A percentile compares a stretch with the other conserved stretches of the same genome.
phyloP scores from a whole-genome alignment of 2,113 vertebrate species.

The Phainopepla nitens region DNA sequence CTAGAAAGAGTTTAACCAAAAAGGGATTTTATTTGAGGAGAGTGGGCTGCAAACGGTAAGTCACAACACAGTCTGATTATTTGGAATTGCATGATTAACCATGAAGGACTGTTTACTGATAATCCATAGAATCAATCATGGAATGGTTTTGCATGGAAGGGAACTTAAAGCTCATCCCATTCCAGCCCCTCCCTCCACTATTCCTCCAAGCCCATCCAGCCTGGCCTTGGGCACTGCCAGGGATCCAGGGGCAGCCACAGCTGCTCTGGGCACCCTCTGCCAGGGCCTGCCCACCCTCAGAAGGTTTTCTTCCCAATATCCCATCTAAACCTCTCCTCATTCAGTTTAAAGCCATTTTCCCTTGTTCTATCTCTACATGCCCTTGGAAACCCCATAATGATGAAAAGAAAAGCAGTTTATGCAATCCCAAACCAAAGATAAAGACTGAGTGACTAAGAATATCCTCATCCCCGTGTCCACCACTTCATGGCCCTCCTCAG shows the following conservation, averaged over 20 bases:
- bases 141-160: background rate
- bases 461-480: background rate
- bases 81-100: background rate
- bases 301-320: background rate
- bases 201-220: background rate
- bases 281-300: background rate
- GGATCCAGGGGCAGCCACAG: background rate
- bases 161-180: fast-evolving
- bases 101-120: background rate
- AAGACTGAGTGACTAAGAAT: background rate
- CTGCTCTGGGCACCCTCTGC: background rate
- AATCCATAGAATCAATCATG: background rate
- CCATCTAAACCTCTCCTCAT: background rate
- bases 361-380: background rate
- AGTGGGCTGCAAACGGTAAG: background rate
- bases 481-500: background rate
- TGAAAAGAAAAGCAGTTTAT: background rate
- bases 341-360: background rate
- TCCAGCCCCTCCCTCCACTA: fast-evolving
- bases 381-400: background rate
- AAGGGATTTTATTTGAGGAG: background rate
- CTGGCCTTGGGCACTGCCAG: background rate
- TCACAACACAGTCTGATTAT: background rate
- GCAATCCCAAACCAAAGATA: background rate
- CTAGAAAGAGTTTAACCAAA: background rate